Base-by-base conservation (phyloP, 2,113 vertebrate species). In the Ictalurus punctatus region DNA sequence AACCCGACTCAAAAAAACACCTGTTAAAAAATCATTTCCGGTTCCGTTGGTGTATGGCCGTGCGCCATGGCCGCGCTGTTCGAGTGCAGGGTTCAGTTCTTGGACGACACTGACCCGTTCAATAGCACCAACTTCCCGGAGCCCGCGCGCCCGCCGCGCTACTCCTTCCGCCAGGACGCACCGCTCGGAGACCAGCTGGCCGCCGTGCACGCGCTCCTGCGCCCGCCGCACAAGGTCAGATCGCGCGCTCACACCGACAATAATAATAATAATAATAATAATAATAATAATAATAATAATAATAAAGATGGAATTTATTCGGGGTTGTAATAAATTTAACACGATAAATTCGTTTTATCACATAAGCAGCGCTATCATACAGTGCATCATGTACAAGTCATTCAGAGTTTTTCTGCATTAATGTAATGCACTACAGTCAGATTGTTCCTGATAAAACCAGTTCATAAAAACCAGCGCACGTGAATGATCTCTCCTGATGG, bases 81-180 rank as follows among this genome's bases (percentile, higher is more conserved):
- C 92, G 95, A 96, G 82, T 98, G 96, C 96, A 95, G 97, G 94
- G 97, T 99, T 94, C 98, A 98, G 95, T 98, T 99, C 92, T 93
- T 99, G 94, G 97, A 98, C 91, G 98, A 99, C 93, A 98, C 97
- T 88, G 97, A 98, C 95, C 98, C 98, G 78, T 98, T 99, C 92
- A 98, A 97, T 94, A 98, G 97, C 94, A 98, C 98, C 80, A 98
- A 96, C 91, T 99, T 98, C 93, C 97, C 97, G 25, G 97, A 98
- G 89, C 97, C 97, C 92, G 97, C 95, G 73, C 94, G 98, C 91
- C 97, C 97, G 4, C 98, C 97, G 54, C 91, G 96, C 4, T 99
- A 96, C 96, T 95, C 97, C 80, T 98, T 99, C 95, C 95, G 97
- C 65, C 96, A 96, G 92, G 97, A 99, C 91, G 95, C 98, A 89